phyloP scores from a whole-genome alignment of 1,140 invertebrate species.

The Atopsyche davidsoni region DNA sequence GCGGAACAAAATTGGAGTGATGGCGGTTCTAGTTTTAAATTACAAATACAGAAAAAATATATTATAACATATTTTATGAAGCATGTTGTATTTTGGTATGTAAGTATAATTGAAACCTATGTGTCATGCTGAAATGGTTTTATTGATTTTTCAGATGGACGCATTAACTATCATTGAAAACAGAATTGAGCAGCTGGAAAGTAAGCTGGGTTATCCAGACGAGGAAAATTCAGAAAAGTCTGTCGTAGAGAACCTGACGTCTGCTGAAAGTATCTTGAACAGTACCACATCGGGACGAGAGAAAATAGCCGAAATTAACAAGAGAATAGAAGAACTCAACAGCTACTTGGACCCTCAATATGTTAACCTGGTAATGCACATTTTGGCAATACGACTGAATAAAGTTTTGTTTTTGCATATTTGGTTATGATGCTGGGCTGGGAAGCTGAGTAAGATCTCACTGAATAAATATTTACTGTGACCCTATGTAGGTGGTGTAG shows the following conservation, averaged over 20 bases:
- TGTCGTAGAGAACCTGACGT: conserved; percentile 39
- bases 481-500: no score
- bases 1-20: no score
- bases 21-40: no score
- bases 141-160: conserved; percentile 42
- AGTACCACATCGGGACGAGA: conserved; percentile 40
- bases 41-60: no score
- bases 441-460: conserved; percentile 8
- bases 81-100: no score
- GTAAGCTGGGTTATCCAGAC: conserved; percentile 40
- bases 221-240: conserved; percentile 40
- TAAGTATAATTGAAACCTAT: no score
- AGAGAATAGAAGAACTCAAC: conserved; percentile 43
- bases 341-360: conserved; percentile 47
- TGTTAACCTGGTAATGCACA: conserved; percentile 42
- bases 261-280: conserved; percentile 41
- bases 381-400: no score
- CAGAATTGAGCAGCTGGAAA: conserved; percentile 46
- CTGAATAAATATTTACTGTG: not conserved
- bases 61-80: no score
- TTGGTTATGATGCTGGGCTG: not conserved
- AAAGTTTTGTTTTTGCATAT: not conserved
- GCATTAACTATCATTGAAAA: conserved; percentile 44
- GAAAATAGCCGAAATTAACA: conserved; percentile 40
- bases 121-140: no score